A percentile compares a stretch with the other conserved stretches of the same genome.
phyloP scores from a whole-genome alignment of 2,797 vertebrate species.

The Momotus momota region DNA sequence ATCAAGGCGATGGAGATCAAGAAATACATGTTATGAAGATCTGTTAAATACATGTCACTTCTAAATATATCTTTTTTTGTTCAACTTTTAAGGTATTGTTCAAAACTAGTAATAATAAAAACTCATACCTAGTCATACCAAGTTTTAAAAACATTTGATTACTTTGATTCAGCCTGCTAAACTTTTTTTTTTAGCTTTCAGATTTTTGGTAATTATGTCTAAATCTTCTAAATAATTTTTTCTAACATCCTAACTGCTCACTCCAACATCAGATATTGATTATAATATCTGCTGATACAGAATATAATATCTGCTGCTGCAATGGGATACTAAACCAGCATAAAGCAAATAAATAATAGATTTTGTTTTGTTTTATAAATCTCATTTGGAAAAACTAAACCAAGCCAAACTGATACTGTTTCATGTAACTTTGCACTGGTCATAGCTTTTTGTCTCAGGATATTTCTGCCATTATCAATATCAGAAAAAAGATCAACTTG shows the following conservation, averaged over 20 bases:
- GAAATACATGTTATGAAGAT: neutral
- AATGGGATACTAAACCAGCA: neutral
- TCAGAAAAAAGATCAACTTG: neutral
- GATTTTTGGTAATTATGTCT: neutral
- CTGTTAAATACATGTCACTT: neutral
- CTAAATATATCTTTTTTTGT: neutral
- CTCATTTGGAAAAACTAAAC: neutral
- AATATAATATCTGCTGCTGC: neutral
- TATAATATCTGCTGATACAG: neutral
- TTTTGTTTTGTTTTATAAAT: neutral
- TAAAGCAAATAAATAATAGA: neutral
- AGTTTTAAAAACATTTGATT: neutral
- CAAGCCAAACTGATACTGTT: neutral
- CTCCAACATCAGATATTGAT: neutral
- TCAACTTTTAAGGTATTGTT: neutral
- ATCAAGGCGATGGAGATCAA: neutral
- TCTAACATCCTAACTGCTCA: neutral
- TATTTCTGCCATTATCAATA: neutral
- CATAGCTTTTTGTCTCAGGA: neutral
- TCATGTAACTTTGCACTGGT: neutral
- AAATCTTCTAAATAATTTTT: neutral
- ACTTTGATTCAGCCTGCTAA: neutral
- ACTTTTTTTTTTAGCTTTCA: neutral
- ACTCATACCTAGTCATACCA: accelerated
- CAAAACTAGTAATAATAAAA: neutral